Percentiles rank a stretch among this genome's conserved stretches.
These are phyloP conservation scores for Neoaliturus tenellus DNA, from an alignment of 2,888 invertebrate genomes.

Conservation along the genomic window DNA sequence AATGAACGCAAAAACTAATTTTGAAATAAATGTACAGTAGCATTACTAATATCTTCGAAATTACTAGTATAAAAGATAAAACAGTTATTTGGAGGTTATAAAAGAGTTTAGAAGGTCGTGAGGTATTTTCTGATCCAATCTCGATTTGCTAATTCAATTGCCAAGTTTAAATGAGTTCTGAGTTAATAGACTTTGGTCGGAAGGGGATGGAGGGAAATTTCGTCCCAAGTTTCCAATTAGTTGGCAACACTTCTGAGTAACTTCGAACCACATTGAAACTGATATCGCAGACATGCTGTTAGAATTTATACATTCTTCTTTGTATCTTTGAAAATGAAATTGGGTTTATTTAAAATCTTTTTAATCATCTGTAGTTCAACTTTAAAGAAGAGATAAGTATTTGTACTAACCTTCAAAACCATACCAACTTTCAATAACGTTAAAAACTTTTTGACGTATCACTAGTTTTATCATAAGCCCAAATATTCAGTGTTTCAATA, in stretches of 20 bases:
- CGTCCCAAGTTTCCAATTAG: slow-evolving; percentile 36
- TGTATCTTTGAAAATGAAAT: no score
- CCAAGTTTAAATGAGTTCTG: slow-evolving; percentile 43
- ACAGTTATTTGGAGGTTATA: neutral
- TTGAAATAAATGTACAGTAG: no score
- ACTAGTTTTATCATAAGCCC: no score
- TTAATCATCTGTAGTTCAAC: no score
- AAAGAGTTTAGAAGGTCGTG: slow-evolving; percentile 25
- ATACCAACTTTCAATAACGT: no score
- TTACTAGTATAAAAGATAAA: neutral
- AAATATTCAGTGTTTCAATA: no score
- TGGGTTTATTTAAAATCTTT: no score
- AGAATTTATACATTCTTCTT: neutral
- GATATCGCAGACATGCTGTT: neutral
- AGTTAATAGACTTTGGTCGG: slow-evolving; percentile 22
- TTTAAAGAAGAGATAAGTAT: no score
- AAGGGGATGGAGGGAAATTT: slow-evolving; percentile 3
- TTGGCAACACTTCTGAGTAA: neutral
- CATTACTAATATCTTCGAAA: no score
- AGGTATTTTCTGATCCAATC: slow-evolving; percentile 5
- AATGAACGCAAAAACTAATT: no score
- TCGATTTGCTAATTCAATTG: slow-evolving; percentile 42
- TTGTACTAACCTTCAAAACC: no score
- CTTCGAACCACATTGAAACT: neutral
- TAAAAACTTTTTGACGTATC: no score